Percentiles rank a stretch among this genome's conserved stretches.
Conservation (phyloP, 2,113 vertebrate species). For the Silurus glanis region DNA sequence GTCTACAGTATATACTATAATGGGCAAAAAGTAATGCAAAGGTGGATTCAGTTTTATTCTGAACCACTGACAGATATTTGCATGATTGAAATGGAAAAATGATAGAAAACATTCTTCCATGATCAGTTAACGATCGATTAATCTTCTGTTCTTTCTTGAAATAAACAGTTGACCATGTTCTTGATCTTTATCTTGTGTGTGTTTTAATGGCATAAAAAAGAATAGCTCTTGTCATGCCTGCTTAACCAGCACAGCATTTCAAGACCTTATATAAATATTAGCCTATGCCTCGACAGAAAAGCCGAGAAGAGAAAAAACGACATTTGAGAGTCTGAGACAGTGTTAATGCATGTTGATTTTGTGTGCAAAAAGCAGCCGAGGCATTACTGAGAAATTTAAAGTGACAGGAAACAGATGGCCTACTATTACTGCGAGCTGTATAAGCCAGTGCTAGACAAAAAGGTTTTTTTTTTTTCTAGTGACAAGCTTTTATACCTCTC, state of each 20-base stretch:
- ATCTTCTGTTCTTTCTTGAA: neutral
- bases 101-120: neutral
- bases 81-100: neutral
- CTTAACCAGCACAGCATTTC: neutral
- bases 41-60: neutral
- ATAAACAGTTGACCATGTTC: neutral
- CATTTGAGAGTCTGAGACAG: constrained; percentile 16
- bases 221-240: neutral
- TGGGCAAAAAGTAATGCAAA: neutral
- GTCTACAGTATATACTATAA: neutral
- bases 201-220: neutral
- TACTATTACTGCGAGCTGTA: neutral
- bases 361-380: constrained; percentile 18
- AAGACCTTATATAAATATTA: constrained; percentile 19
- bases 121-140: too few species aligned
- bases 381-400: constrained; percentile 23
- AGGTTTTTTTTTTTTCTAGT: neutral
- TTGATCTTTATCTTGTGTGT: neutral
- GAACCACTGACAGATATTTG: neutral
- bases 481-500: neutral
- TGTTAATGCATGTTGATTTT: constrained; percentile 21
- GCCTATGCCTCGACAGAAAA: neutral
- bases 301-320: neutral
- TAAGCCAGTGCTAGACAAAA: neutral
- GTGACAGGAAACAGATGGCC: constrained; percentile 8